phyloP scores from a whole-genome alignment of 1,140 invertebrate species.

The Trichonephila inaurata region DNA sequence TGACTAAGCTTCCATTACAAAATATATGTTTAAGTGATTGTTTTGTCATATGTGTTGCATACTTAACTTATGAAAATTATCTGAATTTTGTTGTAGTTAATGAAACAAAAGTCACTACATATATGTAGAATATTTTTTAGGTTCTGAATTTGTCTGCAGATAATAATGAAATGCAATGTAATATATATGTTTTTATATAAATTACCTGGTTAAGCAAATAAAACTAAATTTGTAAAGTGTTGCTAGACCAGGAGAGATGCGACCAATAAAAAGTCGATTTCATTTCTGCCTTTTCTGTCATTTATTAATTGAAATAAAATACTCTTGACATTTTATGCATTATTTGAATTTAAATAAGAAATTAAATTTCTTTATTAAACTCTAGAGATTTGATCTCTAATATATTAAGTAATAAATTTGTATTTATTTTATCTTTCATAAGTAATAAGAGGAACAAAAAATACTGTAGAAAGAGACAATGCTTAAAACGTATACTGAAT shows the following conservation, averaged over 20 bases:
- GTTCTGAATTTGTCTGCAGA: constrained; percentile 43
- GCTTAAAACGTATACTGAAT: no score
- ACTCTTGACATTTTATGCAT: background rate
- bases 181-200: constrained; percentile 55
- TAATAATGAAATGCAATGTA: constrained; percentile 45
- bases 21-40: constrained; percentile 55
- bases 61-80: constrained; percentile 48
- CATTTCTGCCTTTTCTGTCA: background rate
- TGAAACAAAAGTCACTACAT: constrained; percentile 17
- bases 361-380: background rate
- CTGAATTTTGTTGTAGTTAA: constrained; percentile 30
- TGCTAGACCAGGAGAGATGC: constrained; percentile 55
- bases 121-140: constrained; percentile 53
- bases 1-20: constrained; percentile 53
- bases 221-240: constrained; percentile 60
- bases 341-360: background rate
- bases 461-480: no score
- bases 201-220: constrained; percentile 50
- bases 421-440: no score
- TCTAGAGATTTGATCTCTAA: no score
- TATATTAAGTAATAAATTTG: no score
- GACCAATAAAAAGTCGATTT: constrained; percentile 62
- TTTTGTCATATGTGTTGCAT: constrained; percentile 59
- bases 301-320: background rate
- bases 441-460: no score